These are phyloP conservation scores for Phoronis australis DNA, from an alignment of 2,888 invertebrate species.

Conservation along the genomic window DNA sequence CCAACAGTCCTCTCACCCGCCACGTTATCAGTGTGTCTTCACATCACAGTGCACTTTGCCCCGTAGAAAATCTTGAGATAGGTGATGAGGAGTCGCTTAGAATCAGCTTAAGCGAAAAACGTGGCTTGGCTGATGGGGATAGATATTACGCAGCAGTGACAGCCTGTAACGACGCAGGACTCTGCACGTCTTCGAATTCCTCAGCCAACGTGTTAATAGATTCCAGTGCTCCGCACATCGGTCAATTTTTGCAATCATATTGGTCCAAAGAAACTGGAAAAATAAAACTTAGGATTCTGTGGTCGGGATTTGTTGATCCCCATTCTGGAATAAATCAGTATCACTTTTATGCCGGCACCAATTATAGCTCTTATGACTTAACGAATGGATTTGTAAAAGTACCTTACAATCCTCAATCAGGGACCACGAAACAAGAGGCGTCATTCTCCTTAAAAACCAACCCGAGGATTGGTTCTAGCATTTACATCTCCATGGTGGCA, in stretches of 20 bases:
- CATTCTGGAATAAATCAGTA: neutral
- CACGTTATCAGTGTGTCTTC: too few species aligned
- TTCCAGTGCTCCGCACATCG: slow-evolving; percentile 6
- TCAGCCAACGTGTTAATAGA: slow-evolving; percentile 4
- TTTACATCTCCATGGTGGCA: slow-evolving; percentile 7
- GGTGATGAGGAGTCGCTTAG: too few species aligned
- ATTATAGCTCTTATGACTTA: neutral
- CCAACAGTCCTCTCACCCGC: too few species aligned
- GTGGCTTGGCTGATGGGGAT: too few species aligned
- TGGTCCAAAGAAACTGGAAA: neutral
- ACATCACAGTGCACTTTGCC: too few species aligned
- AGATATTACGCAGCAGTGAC: too few species aligned
- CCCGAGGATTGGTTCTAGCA: slow-evolving; percentile 7
- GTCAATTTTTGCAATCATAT: too few species aligned
- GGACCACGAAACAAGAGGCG: too few species aligned
- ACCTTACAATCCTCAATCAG: too few species aligned
- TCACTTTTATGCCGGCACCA: neutral
- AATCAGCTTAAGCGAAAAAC: too few species aligned
- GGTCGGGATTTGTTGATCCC: too few species aligned
- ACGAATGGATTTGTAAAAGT: neutral
- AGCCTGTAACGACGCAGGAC: slow-evolving; percentile 2
- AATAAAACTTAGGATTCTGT: neutral
- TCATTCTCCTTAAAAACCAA: slow-evolving; percentile 1
- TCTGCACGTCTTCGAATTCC: slow-evolving; percentile 4
- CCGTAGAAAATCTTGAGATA: too few species aligned